Evolutionary conservation across 2,888 invertebrate genomes (phyloP).

Genomic region (Aleiodes leptofemur): DNA sequence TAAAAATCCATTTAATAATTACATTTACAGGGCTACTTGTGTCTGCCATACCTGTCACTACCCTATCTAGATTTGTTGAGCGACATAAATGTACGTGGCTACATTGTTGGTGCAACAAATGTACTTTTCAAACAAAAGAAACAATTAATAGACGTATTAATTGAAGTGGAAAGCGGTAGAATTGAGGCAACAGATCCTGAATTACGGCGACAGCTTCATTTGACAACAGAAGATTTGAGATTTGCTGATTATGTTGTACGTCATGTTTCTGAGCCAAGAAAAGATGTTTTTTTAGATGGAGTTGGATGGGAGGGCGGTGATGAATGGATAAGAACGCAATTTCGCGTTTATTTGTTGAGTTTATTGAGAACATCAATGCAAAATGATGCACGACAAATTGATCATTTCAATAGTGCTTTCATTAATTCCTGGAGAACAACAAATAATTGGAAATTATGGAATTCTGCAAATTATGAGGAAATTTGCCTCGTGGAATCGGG

Average conservation of each 20-base stretch:
- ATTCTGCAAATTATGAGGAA: constrained; percentile 76
- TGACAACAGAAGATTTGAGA: constrained; percentile 95
- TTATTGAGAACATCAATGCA: constrained; percentile 87
- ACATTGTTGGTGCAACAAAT: constrained; percentile 98
- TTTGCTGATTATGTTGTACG: constrained; percentile 96
- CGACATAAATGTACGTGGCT: constrained; percentile 90
- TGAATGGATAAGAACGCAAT: constrained; percentile 97
- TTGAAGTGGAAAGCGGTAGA: constrained; percentile 91
- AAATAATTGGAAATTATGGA: constrained; percentile 92
- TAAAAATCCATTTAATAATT: background rate
- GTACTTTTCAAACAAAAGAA: constrained; percentile 97
- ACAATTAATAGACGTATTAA: constrained; percentile 92
- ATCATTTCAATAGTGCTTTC: constrained; percentile 92
- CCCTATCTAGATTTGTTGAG: constrained; percentile 95
- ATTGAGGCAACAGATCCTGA: constrained; percentile 90
- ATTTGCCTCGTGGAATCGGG: constrained; percentile 79
- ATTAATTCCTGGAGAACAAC: constrained; percentile 91
- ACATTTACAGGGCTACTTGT: constrained; percentile 86
- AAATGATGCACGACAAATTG: constrained; percentile 86
- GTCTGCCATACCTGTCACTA: constrained; percentile 96
- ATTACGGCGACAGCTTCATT: constrained; percentile 87
- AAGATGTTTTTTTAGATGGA: constrained; percentile 84
- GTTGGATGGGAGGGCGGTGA: constrained; percentile 95
- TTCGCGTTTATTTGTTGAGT: constrained; percentile 89
- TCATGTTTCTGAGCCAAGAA: constrained; percentile 80